Evolutionary conservation across 2,888 invertebrate genomes (phyloP), one percentile per base, ranked within the genome.

Genomic region (Caenorhabditis uteleia): DNA sequence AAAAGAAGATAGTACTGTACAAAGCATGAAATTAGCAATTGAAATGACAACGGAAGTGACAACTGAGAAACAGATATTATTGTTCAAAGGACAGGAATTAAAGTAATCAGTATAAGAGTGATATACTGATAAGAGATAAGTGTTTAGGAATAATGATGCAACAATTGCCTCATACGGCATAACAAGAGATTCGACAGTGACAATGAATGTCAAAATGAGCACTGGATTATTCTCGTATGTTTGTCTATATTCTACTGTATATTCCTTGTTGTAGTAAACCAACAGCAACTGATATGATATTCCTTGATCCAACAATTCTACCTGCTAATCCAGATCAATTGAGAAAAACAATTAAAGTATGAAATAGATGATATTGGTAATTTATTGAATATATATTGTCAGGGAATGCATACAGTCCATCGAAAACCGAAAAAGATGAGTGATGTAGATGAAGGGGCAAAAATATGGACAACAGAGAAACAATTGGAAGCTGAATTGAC

Each of bases 401-500:
- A n/a, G n/a, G 57, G 55, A 21, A 65, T 55, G 57, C 55, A 51
- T 20, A 45, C 55, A 18, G 55, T 56, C n/a, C 39, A 43, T 43
- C 46, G 51, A 26, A 47, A 44, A 21, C 59, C 55, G 47, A 59
- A 65, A 18, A 59, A 54, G 39, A 47, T 56, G 55, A 65, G 50
- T 34, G 57, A 31, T 3, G 23, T 26, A 10, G 57, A 62, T 36
- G 58, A 58, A 12, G 54, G 36, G 8, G 49, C 58, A 5, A 55
- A 46, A 27, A 50, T 59, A 14, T 71, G 68, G 68, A 68, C 68
- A 21, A 58, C 69, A 10, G 74, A 77, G 47, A 74, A 75, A 31
- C 69, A 74, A 46, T 56, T 74, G 59, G 77, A 77, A 45, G 61
- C 69, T 36, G 71, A 70, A 53, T 46, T 75, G 67, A 77, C 71